Percentiles rank a stretch among this genome's conserved stretches.
Conservation (phyloP, 2,113 vertebrate species). For the Seriola rivoliana region DNA sequence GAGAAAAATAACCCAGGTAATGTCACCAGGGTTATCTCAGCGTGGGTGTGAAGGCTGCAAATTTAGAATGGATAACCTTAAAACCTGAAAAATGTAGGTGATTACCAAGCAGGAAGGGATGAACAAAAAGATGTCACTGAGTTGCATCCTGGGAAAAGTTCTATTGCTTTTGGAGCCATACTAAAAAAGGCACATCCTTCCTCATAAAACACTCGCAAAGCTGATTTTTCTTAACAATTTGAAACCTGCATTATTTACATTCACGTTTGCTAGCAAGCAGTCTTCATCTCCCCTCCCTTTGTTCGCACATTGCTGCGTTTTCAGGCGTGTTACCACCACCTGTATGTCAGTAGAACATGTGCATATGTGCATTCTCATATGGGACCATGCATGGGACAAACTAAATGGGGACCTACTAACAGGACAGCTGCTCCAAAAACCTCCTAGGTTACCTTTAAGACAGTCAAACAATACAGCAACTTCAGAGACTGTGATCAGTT, state of each 20-base stretch:
- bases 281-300: neutral
- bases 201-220: too few relatives aligned
- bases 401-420: too few relatives aligned
- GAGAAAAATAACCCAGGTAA: neutral
- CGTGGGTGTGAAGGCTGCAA: neutral
- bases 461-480: neutral
- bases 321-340: too few relatives aligned
- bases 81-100: neutral
- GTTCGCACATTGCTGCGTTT: too few relatives aligned
- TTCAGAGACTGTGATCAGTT: neutral
- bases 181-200: neutral
- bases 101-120: too few relatives aligned
- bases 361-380: too few relatives aligned
- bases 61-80: neutral
- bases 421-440: neutral
- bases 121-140: neutral
- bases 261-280: too few relatives aligned
- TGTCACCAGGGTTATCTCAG: neutral
- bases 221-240: neutral
- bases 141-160: neutral
- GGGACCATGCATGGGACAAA: too few relatives aligned
- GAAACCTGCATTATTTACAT: neutral
- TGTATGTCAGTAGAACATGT: neutral
- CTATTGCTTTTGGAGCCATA: too few relatives aligned
- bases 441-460: neutral